phyloP scores from a whole-genome alignment of 2,888 invertebrate genomes.

The Ormia ochracea region DNA sequence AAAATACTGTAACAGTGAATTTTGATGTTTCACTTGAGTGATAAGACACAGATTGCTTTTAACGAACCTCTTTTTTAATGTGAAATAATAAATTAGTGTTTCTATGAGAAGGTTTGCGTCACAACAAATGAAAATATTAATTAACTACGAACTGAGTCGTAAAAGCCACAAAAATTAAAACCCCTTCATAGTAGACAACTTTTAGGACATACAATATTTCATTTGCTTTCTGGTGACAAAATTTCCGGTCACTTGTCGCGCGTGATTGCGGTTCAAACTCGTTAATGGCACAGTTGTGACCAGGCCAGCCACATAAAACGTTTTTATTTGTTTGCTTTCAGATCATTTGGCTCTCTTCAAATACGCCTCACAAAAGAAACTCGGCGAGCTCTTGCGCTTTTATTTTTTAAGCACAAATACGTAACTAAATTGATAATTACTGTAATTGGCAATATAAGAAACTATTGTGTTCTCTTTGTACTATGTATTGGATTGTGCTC shows the following conservation, averaged over 20 bases:
- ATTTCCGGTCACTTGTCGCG: slow-evolving; percentile 63
- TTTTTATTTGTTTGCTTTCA: slow-evolving; percentile 4
- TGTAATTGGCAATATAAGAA: neutral
- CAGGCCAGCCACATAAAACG: neutral
- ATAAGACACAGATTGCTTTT: slow-evolving; percentile 38
- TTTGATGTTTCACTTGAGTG: slow-evolving; percentile 40
- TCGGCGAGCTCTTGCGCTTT: slow-evolving; percentile 6
- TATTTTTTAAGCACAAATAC: too few species aligned
- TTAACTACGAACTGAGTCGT: slow-evolving; percentile 51
- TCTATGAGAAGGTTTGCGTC: slow-evolving; percentile 19
- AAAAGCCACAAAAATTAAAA: slow-evolving; percentile 4
- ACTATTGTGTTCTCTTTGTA: neutral
- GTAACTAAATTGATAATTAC: neutral
- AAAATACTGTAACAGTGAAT: slow-evolving; percentile 41
- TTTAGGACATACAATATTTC: slow-evolving; percentile 28
- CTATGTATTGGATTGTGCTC: too few species aligned
- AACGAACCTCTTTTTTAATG: neutral
- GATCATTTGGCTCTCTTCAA: slow-evolving; percentile 10
- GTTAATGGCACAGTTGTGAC: slow-evolving; percentile 28
- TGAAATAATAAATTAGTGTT: slow-evolving; percentile 49
- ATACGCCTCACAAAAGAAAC: slow-evolving; percentile 24
- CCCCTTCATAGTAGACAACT: slow-evolving; percentile 41
- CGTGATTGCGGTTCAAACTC: slow-evolving; percentile 61
- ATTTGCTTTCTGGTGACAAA: slow-evolving; percentile 58
- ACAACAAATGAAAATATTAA: slow-evolving; percentile 49